These are phyloP conservation scores for Sialia sialis DNA, from an alignment of 2,113 vertebrate species.

Conservation along the genomic window DNA sequence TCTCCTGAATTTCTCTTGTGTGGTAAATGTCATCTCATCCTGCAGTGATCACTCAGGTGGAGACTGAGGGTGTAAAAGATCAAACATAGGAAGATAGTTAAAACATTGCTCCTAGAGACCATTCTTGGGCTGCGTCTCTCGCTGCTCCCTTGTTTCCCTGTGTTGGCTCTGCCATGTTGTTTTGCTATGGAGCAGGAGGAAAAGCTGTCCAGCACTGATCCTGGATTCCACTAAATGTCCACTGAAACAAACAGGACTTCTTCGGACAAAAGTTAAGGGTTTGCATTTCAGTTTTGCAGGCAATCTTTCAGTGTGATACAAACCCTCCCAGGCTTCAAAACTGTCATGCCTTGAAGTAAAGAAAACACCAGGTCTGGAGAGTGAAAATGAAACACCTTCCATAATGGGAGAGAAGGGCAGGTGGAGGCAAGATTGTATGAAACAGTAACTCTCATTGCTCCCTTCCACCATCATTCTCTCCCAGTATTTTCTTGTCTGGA, in stretches of 20 bases:
- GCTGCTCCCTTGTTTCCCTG: background rate
- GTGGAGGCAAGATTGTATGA: background rate
- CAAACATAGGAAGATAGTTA: background rate
- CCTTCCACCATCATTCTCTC: background rate
- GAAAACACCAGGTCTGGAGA: background rate
- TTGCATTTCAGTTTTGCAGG: background rate
- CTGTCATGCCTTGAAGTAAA: background rate
- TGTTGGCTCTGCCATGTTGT: fast-evolving
- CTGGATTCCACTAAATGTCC: background rate
- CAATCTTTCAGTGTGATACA: background rate
- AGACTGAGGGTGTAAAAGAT: background rate
- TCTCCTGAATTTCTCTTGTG: background rate
- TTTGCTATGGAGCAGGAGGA: background rate
- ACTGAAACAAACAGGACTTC: background rate
- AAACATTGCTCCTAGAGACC: background rate
- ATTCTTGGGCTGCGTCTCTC: background rate
- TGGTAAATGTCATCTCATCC: background rate
- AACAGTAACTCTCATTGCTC: background rate
- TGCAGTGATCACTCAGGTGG: background rate
- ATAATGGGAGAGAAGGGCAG: background rate
- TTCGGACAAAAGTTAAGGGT: background rate
- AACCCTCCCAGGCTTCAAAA: background rate
- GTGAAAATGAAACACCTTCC: background rate
- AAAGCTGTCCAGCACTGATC: background rate
- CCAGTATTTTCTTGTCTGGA: background rate